Evolutionary conservation across 2,797 vertebrate genomes (phyloP), one percentile per base, ranked within the genome.

Genomic region (Fratercula arctica): DNA sequence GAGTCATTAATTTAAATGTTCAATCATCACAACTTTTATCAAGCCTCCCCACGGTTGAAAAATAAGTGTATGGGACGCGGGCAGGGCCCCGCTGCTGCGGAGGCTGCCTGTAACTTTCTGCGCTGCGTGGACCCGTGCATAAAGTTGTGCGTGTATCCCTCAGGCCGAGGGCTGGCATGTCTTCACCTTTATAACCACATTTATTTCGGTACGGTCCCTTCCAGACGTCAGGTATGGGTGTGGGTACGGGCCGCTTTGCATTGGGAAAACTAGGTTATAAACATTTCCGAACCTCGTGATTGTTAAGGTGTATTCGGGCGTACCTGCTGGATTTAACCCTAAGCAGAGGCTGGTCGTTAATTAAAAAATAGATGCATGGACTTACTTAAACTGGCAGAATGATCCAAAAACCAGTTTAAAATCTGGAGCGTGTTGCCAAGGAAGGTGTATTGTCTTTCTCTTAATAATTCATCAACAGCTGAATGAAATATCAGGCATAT

Each of bases 81-180:
- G 4, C 24, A 69, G 88, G 85, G 37, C 59, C 54, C 59, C 15
- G 4, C 29, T 57, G 43, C 66, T 35, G 57, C 0, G 0, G 81
- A 70, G 60, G 50, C 64, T 50, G 60, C 14, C 2, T 1, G 0
- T 51, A 72, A 92, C 92, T 87, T 79, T 74, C 16, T 20, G 10
- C 1, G 4, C 20, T 39, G 12, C 3, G 21, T 10, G 64, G 29
- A 39, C 20, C 21, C 3, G 23, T 12, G 46, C 1, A 1, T n/a
- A 0, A 39, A 75, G 68, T 64, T 87, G 20, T 4, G 26, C 8
- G 6, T 16, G 4, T 8, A 1, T 63, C 57, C 26, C 57, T 29
- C 24, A 1, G 74, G 67, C 39, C 28, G 1, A n/a, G 50, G 59
- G 46, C 54, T 41, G 6, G 24, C 0, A 0, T 8, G 13, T 4